Base-by-base conservation (phyloP, 2,797 vertebrate genomes). In the Anguilla anguilla region DNA sequence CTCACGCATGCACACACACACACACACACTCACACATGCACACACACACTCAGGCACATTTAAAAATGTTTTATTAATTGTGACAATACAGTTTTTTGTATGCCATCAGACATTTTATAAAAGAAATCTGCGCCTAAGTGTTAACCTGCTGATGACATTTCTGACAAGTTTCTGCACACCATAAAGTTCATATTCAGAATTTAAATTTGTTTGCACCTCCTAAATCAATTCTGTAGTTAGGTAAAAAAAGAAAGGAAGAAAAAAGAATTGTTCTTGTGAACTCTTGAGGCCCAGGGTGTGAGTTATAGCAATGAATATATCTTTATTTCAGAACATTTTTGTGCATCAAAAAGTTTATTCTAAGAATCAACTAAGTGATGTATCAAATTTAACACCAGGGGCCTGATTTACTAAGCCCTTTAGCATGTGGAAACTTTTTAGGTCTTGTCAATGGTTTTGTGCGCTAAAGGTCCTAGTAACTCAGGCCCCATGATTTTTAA, bases 101-200 rank as follows among this genome's bases (percentile, higher is more conserved):
- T 79, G 74, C 74, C 35, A 46, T 79, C 74, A 43, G 39, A 79
- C 17, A 25, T 79, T 43, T 46, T 79, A 79, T 39, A 79, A 17
- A 79, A 79, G 17, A 79, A 79, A 79, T 74, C 7, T 79, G 74
- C 46, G 74, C 39, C 72, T 72, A 13, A 51, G 79, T 82, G 79
- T 51, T 82, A 82, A 82, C n/a, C 25, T 49, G 79, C 22, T n/a
- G 46, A 82, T 82, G 43, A 51, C 46, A n/a, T 49, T 6, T 82
- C 79, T 82, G 46, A 49, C 25, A 51, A 25, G 39, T 82, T 82
- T 82, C 46, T 25, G 79, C 43, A 82, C 25, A 82, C 35, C 74
- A 79, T 22, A 7, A n/a, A 67, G 61, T 28, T 69, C n/a, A 19
- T 79, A 79, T 79, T 79, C 35, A 79, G 35, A 43, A 39, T 19